phyloP scores from a whole-genome alignment of 2,888 invertebrate genomes.

The Xylota segnis region DNA sequence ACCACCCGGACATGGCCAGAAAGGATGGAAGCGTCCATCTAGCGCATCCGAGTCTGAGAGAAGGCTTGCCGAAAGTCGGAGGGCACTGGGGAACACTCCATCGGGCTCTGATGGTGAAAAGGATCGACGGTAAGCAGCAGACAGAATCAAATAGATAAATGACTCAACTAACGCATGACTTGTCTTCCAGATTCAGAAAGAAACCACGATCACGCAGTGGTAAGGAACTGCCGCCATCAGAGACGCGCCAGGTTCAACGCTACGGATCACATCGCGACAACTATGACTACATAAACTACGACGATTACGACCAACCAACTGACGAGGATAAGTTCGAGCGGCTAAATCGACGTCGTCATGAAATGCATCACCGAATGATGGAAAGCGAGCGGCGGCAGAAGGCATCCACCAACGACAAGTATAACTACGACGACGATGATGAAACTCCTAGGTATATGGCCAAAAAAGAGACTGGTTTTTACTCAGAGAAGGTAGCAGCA shows the following conservation, averaged over 20 bases:
- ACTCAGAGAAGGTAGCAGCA: conserved; percentile 73
- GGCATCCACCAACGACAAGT: conserved; percentile 70
- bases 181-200: conserved; percentile 82
- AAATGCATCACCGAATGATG: conserved; percentile 84
- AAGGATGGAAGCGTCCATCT: conserved; percentile 86
- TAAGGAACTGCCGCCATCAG: conserved; percentile 78
- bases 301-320: conserved; percentile 81
- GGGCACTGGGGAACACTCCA: conserved; percentile 81
- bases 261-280: conserved; percentile 79
- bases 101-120: conserved; percentile 86
- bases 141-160: background rate
- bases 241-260: conserved; percentile 64
- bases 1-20: conserved; percentile 80
- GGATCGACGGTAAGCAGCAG: conserved; percentile 84
- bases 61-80: conserved; percentile 83
- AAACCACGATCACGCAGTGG: conserved; percentile 85
- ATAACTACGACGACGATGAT: conserved; percentile 73
- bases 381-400: conserved; percentile 83
- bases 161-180: background rate
- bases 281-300: conserved; percentile 83
- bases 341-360: conserved; percentile 83
- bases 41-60: conserved; percentile 87
- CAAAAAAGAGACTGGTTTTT: conserved; percentile 58
- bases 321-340: conserved; percentile 84
- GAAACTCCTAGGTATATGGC: conserved; percentile 65